Percentiles rank a stretch among this genome's conserved stretches.
phyloP scores from a whole-genome alignment of 2,797 vertebrate genomes.

The Ibycter americanus region DNA sequence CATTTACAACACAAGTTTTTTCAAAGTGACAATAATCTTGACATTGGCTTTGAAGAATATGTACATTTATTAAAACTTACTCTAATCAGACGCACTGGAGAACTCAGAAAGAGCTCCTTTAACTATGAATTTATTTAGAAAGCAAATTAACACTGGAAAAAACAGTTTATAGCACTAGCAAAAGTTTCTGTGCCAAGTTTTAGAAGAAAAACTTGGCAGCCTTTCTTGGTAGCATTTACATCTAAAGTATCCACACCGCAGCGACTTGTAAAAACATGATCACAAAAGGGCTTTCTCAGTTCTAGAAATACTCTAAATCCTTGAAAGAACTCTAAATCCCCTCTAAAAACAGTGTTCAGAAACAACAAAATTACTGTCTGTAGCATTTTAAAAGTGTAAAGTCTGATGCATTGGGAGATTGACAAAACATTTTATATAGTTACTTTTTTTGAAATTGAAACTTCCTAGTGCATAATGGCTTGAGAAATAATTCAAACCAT shows the following conservation, averaged over 20 bases:
- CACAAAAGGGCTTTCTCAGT: constrained; percentile 30
- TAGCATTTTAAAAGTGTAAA: background rate
- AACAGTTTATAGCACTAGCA: background rate
- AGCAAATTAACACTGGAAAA: constrained; percentile 21
- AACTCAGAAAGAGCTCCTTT: background rate
- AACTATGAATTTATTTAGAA: background rate
- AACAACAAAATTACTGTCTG: background rate
- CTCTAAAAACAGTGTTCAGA: background rate
- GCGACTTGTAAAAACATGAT: constrained; percentile 38
- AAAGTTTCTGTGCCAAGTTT: background rate
- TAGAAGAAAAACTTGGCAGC: constrained; percentile 27
- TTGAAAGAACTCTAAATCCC: background rate
- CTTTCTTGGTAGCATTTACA: constrained; percentile 19
- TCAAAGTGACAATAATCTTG: background rate
- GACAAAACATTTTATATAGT: background rate
- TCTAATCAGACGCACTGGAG: background rate
- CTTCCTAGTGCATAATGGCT: background rate
- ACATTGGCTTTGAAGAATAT: background rate
- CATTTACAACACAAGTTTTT: background rate
- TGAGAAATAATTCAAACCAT: background rate
- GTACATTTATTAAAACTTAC: background rate
- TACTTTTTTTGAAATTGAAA: background rate
- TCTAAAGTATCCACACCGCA: constrained; percentile 13
- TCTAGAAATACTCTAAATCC: constrained; percentile 11
- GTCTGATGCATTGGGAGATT: background rate